Evolutionary conservation across 2,888 invertebrate species (phyloP).

Genomic region (Ernsta delagoae): DNA sequence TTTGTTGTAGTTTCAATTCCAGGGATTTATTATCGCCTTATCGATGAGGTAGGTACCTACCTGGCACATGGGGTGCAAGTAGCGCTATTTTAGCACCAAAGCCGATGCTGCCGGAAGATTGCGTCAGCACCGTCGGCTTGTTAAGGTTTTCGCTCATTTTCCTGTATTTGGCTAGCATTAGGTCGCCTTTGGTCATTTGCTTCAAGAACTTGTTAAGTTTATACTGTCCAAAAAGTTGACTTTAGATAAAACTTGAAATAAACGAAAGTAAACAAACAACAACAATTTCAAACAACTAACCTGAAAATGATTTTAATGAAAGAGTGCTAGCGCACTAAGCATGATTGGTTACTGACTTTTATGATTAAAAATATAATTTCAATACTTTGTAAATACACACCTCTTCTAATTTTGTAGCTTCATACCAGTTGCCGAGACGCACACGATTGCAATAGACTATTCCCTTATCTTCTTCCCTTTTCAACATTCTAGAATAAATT

Average conservation of each 20-base stretch:
- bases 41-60: slow-evolving; percentile 43
- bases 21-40: not conserved
- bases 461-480: slow-evolving; percentile 65
- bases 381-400: slow-evolving; percentile 45
- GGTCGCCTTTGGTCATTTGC: slow-evolving; percentile 75
- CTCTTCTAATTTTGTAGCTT: slow-evolving; percentile 73
- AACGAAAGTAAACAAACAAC: too few relatives aligned
- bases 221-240: slow-evolving; percentile 51
- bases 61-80: slow-evolving; percentile 69
- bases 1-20: slow-evolving; percentile 18
- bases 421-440: slow-evolving; percentile 77
- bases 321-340: too few relatives aligned
- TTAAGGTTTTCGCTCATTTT: slow-evolving; percentile 73
- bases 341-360: too few relatives aligned
- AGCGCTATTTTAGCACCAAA: slow-evolving; percentile 71
- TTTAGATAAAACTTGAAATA: too few relatives aligned
- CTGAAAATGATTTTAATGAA: too few relatives aligned
- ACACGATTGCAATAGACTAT: slow-evolving; percentile 73
- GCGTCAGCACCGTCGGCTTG: slow-evolving; percentile 63
- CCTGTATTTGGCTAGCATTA: slow-evolving; percentile 72
- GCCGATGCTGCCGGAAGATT: slow-evolving; percentile 61
- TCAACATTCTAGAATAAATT: slow-evolving; percentile 54
- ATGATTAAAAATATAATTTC: too few relatives aligned
- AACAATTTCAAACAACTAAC: too few relatives aligned
- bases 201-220: slow-evolving; percentile 68